phyloP scores from a whole-genome alignment of 2,113 vertebrate genomes.

The Oenanthe oenanthe region DNA sequence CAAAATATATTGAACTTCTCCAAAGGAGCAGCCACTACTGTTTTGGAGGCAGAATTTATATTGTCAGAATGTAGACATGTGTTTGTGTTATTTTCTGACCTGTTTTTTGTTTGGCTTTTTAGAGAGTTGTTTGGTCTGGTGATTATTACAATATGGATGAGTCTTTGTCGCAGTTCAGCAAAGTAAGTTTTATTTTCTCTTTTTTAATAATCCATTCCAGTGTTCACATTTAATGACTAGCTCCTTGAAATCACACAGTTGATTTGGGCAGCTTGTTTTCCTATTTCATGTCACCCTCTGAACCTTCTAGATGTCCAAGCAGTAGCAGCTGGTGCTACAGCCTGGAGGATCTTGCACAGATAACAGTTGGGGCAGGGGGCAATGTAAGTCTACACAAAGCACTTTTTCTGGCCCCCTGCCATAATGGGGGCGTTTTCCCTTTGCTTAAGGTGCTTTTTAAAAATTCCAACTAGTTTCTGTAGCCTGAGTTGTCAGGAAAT shows the following conservation, averaged over 20 bases:
- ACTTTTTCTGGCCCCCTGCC: not conserved
- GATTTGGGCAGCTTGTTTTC: not conserved
- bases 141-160: conserved; percentile 86
- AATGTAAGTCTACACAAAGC: not conserved
- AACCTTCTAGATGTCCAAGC: not conserved
- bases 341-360: not conserved
- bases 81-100: not conserved
- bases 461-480: not conserved
- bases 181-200: conserved; percentile 77
- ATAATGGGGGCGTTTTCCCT: not conserved
- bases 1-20: not conserved
- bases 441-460: not conserved
- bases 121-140: conserved; percentile 90
- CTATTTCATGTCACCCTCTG: not conserved
- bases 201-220: not conserved
- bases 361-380: not conserved
- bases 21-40: not conserved
- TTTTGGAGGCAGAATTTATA: not conserved
- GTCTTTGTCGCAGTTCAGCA: conserved; percentile 85
- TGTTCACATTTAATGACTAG: not conserved
- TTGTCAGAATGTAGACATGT: not conserved
- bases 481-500: not conserved
- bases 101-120: not conserved
- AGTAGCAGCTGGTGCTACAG: not conserved
- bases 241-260: not conserved